A percentile compares a stretch with the other conserved stretches of the same genome.
Evolutionary conservation across 2,888 invertebrate species (phyloP).

Genomic region (Didymodactylos carnosus): DNA sequence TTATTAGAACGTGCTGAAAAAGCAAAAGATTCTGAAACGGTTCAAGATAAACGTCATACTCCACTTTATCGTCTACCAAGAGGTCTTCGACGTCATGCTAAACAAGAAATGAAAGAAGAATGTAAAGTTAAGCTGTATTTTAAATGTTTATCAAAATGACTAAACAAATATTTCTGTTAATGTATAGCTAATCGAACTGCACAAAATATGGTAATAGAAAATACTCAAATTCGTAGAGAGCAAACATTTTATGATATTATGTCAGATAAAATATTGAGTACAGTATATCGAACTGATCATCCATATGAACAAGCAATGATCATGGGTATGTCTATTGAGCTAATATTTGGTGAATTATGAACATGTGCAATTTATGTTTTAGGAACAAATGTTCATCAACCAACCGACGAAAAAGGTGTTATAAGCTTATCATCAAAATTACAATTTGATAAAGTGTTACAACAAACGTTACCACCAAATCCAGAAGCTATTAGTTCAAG

Average conservation of each 20-base stretch:
- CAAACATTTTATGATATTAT: background rate
- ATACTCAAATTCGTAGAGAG: background rate
- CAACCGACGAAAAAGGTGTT: background rate
- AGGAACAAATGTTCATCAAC: background rate
- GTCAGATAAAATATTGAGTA: background rate
- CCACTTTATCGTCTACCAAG: constrained; percentile 2
- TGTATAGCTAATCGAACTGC: background rate
- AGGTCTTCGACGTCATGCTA: background rate
- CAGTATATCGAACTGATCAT: background rate
- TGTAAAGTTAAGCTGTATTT: too few relatives aligned
- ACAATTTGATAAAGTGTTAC: background rate
- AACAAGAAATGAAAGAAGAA: background rate
- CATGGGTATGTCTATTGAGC: too few relatives aligned
- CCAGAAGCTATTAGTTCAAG: background rate
- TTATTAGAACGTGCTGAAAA: background rate
- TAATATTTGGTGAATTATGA: background rate
- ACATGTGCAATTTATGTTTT: background rate
- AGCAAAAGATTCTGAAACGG: background rate
- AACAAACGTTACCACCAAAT: background rate
- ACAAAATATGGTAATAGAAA: background rate
- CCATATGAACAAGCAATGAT: background rate
- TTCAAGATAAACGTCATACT: background rate
- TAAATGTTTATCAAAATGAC: background rate
- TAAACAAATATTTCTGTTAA: background rate
- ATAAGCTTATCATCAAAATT: background rate